Evolutionary conservation across 2,888 invertebrate genomes (phyloP).

Genomic region (Zygogramma bicolorata): DNA sequence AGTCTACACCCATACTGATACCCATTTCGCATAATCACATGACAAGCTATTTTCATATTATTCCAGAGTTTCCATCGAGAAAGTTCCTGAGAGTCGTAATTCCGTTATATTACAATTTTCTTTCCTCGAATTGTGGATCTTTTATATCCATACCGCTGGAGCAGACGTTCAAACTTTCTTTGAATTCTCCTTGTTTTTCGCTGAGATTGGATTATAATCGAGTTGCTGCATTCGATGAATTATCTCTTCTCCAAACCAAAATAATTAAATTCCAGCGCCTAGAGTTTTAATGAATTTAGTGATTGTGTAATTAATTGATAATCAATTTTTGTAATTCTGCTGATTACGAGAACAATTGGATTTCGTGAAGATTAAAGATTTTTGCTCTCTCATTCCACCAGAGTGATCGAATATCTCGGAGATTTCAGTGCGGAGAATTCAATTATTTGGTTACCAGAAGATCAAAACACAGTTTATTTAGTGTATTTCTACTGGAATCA

Average conservation of each 20-base stretch:
- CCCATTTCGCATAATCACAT: not conserved
- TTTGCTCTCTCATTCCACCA: not conserved
- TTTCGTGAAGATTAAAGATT: not conserved
- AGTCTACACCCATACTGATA: not conserved
- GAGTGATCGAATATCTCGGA: not conserved
- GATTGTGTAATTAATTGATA: constrained; percentile 19
- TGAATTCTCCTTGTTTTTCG: constrained; percentile 26
- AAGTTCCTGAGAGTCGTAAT: not conserved
- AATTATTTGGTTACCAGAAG: too few relatives aligned
- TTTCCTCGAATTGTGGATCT: not conserved
- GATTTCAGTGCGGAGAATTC: not conserved
- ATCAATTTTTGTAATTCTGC: constrained; percentile 15
- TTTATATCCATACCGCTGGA: not conserved
- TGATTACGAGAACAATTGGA: constrained; percentile 13
- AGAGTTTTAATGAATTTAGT: constrained; percentile 23
- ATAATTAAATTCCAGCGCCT: constrained; percentile 18
- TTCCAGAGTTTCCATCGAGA: not conserved
- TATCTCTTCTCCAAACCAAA: constrained; percentile 30
- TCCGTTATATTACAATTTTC: not conserved
- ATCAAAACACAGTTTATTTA: too few relatives aligned
- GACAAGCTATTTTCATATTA: not conserved
- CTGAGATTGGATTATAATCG: constrained; percentile 37
- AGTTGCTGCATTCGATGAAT: constrained; percentile 34
- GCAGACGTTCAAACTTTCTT: constrained; percentile 30
- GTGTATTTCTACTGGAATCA: too few relatives aligned